Base-by-base conservation (phyloP, 2,797 vertebrate species). In the Steatocranus sp. region DNA sequence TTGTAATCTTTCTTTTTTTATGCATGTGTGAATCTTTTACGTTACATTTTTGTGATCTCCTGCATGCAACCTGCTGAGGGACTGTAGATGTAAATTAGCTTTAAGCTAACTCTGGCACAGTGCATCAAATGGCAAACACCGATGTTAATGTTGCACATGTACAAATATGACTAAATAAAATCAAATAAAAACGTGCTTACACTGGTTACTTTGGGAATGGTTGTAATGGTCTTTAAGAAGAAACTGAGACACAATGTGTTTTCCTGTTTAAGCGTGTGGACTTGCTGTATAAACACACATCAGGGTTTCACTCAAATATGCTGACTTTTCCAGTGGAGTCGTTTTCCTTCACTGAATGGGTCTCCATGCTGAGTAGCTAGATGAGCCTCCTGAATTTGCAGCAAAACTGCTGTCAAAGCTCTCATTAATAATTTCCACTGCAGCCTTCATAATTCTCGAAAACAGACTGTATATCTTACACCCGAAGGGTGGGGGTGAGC, bases 351-450 rank as follows among this genome's bases (percentile, higher is more conserved):
- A 68, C 73, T 83, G 86, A 89, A 79, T 54, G 84, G 85, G 49
- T 88, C 84, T 86, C 84, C 85, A 79, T 81, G 90, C 90, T 76
- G 89, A 87, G 87, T 80, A 75, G 89, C 81, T 79, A 41, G 74
- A 90, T 75, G 86, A 90, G 86, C 81, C 79, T 84, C 82, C 89
- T 89, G 87, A 86, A 93, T 88, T 76, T 90, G 87, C 88, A 89
- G 83, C 80, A 91, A 91, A 93, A 93, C 79, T 93, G 92, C 92
- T 92, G 93, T 92, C 92, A 93, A 86, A 93, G 89, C 92, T 83
- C 88, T 92, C 86, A 91, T 92, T 92, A 92, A 89, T 92, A 86
- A 93, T 91, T 89, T 91, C 51, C 81, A 90, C 87, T 56, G 90
- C 91, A 91, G 90, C 86, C 82, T 88, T 88, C 90, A 90, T 93